Evolutionary conservation across 2,113 vertebrate species (phyloP).

Genomic region (Cisticola juncidis): DNA sequence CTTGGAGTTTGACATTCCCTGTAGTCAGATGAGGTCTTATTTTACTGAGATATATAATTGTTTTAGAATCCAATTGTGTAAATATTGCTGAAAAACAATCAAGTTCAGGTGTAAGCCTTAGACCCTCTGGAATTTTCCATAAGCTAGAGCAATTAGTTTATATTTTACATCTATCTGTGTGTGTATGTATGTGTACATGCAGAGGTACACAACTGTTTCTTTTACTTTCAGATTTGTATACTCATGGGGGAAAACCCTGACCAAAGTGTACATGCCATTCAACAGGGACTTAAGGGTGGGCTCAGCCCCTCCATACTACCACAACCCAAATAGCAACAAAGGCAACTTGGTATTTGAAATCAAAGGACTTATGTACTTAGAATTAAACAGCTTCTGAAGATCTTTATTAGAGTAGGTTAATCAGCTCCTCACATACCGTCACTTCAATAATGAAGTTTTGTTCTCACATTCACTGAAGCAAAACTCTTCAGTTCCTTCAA

Average conservation of each 20-base stretch:
- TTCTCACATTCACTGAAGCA: background rate
- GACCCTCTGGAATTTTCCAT: background rate
- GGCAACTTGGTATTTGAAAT: background rate
- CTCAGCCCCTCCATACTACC: background rate
- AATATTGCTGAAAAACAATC: background rate
- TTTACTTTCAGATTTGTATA: background rate
- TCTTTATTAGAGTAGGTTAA: background rate
- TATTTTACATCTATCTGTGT: background rate
- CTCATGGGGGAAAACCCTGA: background rate
- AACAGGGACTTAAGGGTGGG: background rate
- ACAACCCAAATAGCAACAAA: background rate
- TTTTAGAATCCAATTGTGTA: background rate
- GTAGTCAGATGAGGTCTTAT: background rate
- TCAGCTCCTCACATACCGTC: background rate
- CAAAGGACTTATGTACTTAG: background rate
- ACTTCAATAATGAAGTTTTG: background rate
- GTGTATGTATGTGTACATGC: background rate
- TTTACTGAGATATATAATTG: background rate
- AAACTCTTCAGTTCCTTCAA: background rate
- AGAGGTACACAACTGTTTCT: background rate
- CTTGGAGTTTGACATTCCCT: background rate
- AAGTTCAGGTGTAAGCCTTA: background rate
- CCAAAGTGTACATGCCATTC: background rate
- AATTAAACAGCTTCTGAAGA: background rate
- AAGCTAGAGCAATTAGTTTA: background rate